Percentiles rank a stretch among this genome's conserved stretches.
Evolutionary conservation across 2,797 vertebrate genomes (phyloP).

Genomic region (Melanotaenia nigrans): DNA sequence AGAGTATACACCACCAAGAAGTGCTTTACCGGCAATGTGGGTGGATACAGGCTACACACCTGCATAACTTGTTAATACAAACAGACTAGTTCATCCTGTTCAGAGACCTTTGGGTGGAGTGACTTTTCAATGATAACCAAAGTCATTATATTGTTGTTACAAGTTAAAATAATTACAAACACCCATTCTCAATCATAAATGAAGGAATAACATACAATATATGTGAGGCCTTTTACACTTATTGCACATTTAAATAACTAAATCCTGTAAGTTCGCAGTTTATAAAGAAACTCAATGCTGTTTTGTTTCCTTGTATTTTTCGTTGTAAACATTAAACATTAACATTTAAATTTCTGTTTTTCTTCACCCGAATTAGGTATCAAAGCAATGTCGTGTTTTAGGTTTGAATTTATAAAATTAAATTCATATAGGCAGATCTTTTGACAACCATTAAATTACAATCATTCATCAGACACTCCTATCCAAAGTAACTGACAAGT

Average conservation of each 20-base stretch:
- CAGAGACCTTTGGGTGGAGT: not conserved
- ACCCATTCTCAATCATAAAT: not conserved
- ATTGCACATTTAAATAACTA: not conserved
- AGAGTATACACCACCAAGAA: not conserved
- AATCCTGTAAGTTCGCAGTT: not conserved
- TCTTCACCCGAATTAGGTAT: not conserved
- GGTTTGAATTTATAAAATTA: not conserved
- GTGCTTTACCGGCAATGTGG: slow-evolving; percentile 31
- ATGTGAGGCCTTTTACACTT: not conserved
- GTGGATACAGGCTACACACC: slow-evolving; percentile 29
- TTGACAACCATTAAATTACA: not conserved
- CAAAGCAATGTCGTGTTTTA: not conserved
- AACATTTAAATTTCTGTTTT: not conserved
- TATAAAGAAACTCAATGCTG: not conserved
- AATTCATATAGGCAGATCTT: not conserved
- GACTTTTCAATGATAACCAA: not conserved
- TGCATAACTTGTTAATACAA: slow-evolving; percentile 19
- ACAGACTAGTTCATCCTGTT: slow-evolving; percentile 61
- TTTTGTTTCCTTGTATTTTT: not conserved
- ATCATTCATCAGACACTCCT: too few species aligned
- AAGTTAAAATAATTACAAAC: not conserved
- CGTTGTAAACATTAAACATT: not conserved
- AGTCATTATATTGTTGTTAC: not conserved
- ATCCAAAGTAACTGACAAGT: too few species aligned
- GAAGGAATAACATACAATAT: not conserved